Base-by-base conservation (phyloP, 1,140 invertebrate genomes). In the Aporrectodea caliginosa region DNA sequence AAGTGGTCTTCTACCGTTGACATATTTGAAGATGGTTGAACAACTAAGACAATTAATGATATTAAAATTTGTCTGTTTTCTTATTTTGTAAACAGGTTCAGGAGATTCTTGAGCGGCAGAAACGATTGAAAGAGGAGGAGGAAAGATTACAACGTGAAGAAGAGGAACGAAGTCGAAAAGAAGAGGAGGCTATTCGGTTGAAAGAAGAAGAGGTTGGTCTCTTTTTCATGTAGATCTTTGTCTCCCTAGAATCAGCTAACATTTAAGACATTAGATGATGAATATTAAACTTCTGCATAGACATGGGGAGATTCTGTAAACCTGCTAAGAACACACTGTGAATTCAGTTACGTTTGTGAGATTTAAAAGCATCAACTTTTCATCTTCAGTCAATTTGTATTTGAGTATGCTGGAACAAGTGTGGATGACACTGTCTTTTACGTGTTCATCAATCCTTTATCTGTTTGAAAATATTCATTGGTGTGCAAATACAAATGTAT, bases 101-200 rank as follows among this genome's bases (percentile, higher is more conserved):
- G 33, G 80, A 80, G 2, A 82, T 86, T 30, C 85, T 84, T 81
- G 85, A 91, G 81, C 91, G 90, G 27, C 80, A 85, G 87, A 90
- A 94, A n/a, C 94, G 93, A 75, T 78, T 83, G n/a, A 83, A 88
- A 86, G 95, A 97, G 87, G 95, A 96, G 84, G 94, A 97, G 88
- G 95, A 97, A 85, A 90, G 91, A 77, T 84, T 92, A 31, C 89
- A 92, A 81, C 90, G 89, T 81, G 93, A 95, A 87, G 94, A 96
- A 87, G 84, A 86, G 76, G 84, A 85, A 77, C 83, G 80, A 69
- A 73, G 81, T 77, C 35, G 72, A 75, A 78, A 80, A 74, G 84
- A 83, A 75, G 85, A 87, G 77, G 87, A 87, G 75, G 80, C 79
- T 31, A 80, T 81, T 31, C 73, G 75, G 70, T 78, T 80, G 33